Evolutionary conservation across 2,113 vertebrate species (phyloP).

Genomic region (Erinaceus europaeus): DNA sequence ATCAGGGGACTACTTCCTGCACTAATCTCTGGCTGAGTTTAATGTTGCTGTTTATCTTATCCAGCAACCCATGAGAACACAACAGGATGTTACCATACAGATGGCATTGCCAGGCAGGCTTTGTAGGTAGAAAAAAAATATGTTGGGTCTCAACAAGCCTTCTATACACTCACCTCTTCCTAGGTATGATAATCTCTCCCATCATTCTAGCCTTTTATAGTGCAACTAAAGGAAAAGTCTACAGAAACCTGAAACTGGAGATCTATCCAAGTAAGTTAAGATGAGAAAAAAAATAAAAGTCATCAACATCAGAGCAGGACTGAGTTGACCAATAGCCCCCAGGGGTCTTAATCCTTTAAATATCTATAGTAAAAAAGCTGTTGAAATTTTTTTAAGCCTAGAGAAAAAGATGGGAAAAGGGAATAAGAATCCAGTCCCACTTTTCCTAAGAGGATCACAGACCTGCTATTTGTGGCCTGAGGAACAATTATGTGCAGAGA

Average conservation of each 20-base stretch:
- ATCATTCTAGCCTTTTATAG: slow-evolving; percentile 39
- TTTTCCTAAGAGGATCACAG: slow-evolving; percentile 49
- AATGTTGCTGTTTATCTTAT: not conserved
- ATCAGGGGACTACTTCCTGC: not conserved
- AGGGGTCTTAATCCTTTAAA: slow-evolving; percentile 54
- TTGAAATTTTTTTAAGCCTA: not conserved
- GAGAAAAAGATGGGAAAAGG: slow-evolving; percentile 15
- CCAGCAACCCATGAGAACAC: not conserved
- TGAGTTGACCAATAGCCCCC: slow-evolving; percentile 26
- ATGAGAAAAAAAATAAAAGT: slow-evolving; percentile 53
- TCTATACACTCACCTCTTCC: not conserved
- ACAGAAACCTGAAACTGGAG: slow-evolving; percentile 34
- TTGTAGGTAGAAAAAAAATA: not conserved
- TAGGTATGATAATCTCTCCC: slow-evolving; percentile 7
- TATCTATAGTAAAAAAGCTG: slow-evolving; percentile 43
- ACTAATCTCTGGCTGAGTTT: not conserved
- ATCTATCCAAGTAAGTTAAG: slow-evolving; percentile 20
- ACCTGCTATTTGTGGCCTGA: slow-evolving; percentile 45
- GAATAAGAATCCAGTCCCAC: slow-evolving; percentile 25
- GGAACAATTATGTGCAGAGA: slow-evolving; percentile 33
- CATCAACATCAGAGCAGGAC: slow-evolving; percentile 54
- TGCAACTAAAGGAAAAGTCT: slow-evolving; percentile 37
- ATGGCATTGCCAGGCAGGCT: not conserved
- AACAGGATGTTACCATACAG: not conserved
- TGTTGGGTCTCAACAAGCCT: not conserved